phyloP scores from a whole-genome alignment of 2,113 vertebrate genomes.

The Phalacrocorax aristotelis region DNA sequence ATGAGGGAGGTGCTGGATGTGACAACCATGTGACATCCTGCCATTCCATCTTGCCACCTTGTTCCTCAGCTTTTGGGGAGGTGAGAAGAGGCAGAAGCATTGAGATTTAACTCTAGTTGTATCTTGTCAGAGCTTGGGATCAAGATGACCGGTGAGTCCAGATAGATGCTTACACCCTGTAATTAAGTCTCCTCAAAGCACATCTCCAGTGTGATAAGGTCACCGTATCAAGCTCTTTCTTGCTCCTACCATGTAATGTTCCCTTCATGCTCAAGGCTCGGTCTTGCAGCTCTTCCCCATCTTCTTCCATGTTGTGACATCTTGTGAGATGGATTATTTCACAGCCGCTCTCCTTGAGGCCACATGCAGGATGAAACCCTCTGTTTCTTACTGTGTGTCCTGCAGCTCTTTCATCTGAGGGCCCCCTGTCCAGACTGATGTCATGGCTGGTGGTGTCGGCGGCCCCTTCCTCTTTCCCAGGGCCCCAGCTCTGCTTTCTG shows the following conservation, averaged over 20 bases:
- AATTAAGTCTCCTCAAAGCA: background rate
- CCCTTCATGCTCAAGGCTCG: background rate
- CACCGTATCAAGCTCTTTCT: background rate
- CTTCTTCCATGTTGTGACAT: background rate
- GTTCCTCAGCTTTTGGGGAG: background rate
- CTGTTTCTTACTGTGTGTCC: background rate
- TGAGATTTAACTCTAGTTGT: background rate
- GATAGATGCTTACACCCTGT: background rate
- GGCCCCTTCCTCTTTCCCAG: background rate
- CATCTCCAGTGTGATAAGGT: background rate
- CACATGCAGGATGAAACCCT: background rate
- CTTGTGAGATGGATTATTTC: background rate
- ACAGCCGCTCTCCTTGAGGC: accelerated
- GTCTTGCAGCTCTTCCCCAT: background rate
- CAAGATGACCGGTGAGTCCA: background rate
- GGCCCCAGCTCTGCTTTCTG: background rate
- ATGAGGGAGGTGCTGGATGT: accelerated
- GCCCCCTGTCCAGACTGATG: background rate
- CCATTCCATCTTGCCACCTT: background rate
- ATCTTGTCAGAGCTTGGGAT: background rate
- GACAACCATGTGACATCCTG: background rate
- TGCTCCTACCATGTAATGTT: accelerated
- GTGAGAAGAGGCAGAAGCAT: background rate
- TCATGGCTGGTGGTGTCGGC: background rate
- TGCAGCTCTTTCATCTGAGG: background rate